phyloP scores from a whole-genome alignment of 1,140 invertebrate species.

The Lamellibrachia luymesi region DNA sequence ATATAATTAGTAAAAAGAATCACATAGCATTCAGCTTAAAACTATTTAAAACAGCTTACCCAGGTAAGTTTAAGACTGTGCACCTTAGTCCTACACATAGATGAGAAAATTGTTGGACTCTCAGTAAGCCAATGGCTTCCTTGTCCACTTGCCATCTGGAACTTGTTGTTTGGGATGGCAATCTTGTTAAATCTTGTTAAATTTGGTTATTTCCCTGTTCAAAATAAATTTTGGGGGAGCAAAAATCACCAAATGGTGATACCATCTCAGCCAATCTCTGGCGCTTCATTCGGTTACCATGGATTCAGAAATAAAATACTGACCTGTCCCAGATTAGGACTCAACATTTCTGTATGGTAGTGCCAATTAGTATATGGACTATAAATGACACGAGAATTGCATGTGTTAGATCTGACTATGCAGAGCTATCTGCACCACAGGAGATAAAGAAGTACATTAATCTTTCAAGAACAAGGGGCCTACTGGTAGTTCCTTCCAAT shows the following conservation, averaged over 20 bases:
- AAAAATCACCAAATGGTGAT: neutral
- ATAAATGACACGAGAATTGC: neutral
- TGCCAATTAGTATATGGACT: neutral
- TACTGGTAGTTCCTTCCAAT: neutral
- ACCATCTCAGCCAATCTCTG: neutral
- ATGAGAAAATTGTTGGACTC: too few relatives aligned
- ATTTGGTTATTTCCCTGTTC: neutral
- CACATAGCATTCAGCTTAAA: too few relatives aligned
- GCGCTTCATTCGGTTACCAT: neutral
- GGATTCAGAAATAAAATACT: neutral
- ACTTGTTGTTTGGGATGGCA: too few relatives aligned
- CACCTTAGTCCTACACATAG: too few relatives aligned
- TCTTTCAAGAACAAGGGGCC: neutral
- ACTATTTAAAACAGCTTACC: too few relatives aligned
- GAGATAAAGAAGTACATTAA: neutral
- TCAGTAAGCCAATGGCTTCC: too few relatives aligned
- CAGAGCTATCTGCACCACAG: neutral
- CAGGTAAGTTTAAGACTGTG: too few relatives aligned
- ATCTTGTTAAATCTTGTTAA: too few relatives aligned
- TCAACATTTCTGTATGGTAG: neutral
- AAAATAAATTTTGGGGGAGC: neutral
- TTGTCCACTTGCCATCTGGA: too few relatives aligned
- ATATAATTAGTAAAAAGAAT: too few relatives aligned
- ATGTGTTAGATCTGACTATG: neutral
- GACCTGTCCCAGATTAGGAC: neutral